phyloP scores from a whole-genome alignment of 2,888 invertebrate species.

The Norana najaformis region DNA sequence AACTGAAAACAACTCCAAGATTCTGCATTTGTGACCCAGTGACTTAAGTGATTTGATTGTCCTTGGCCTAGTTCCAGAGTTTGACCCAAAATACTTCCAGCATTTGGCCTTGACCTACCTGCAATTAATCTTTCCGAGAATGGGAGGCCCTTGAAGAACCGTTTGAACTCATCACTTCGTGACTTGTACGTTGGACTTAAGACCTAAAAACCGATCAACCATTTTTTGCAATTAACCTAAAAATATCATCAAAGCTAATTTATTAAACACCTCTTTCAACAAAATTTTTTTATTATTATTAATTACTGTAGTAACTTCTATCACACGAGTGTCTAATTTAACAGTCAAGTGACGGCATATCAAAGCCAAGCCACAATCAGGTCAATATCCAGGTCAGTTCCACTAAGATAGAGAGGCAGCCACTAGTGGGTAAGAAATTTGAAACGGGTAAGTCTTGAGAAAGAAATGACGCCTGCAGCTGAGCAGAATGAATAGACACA shows the following conservation, averaged over 20 bases:
- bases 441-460: no score
- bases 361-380: no score
- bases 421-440: no score
- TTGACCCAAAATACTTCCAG: background rate
- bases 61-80: background rate
- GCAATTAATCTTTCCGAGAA: slow-evolving; percentile 88
- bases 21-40: background rate
- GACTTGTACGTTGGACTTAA: slow-evolving; percentile 84
- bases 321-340: no score
- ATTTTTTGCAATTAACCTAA: background rate
- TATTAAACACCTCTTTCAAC: background rate
- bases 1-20: background rate
- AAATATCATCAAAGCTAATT: background rate
- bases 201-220: slow-evolving; percentile 51
- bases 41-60: background rate
- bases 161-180: slow-evolving; percentile 86
- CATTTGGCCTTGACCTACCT: slow-evolving; percentile 68
- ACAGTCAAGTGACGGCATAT: no score
- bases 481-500: no score
- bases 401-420: no score
- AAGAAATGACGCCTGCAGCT: no score
- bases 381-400: no score
- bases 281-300: no score
- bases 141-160: slow-evolving; percentile 87
- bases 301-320: no score